phyloP scores from a whole-genome alignment of 2,797 vertebrate genomes.

The Sylvia borin region DNA sequence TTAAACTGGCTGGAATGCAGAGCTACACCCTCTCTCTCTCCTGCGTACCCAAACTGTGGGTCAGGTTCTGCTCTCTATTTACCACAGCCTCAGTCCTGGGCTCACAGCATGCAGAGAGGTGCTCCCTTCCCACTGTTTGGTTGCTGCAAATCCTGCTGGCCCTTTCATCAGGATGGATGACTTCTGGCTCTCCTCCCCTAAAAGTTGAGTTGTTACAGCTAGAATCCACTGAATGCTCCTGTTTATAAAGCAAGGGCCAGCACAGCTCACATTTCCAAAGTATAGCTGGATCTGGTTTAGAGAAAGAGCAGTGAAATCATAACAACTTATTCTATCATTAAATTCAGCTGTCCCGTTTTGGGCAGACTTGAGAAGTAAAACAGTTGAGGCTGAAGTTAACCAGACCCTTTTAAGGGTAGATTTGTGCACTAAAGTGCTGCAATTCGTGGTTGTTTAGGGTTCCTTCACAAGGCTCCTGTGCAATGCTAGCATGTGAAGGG shows the following conservation, averaged over 20 bases:
- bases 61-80: not conserved
- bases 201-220: not conserved
- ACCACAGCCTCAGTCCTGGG: rapidly evolving
- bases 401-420: not conserved
- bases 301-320: slow-evolving; percentile 6
- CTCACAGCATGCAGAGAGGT: not conserved
- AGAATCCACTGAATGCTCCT: not conserved
- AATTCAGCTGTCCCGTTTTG: not conserved
- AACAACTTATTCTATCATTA: not conserved
- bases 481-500: slow-evolving; percentile 55
- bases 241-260: slow-evolving; percentile 1
- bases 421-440: slow-evolving; percentile 44
- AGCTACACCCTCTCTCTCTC: not conserved
- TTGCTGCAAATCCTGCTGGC: not conserved
- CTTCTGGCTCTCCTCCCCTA: not conserved
- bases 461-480: slow-evolving; percentile 64
- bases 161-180: not conserved
- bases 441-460: slow-evolving; percentile 27
- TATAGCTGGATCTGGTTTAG: slow-evolving; percentile 6
- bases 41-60: rapidly evolving
- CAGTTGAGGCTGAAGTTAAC: slow-evolving; percentile 27
- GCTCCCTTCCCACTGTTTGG: not conserved
- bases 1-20: not conserved
- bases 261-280: slow-evolving; percentile 12
- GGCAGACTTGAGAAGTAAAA: not conserved